Evolutionary conservation across 2,113 vertebrate genomes (phyloP), one percentile per base, ranked within the genome.

Genomic region (Cottus gobio): DNA sequence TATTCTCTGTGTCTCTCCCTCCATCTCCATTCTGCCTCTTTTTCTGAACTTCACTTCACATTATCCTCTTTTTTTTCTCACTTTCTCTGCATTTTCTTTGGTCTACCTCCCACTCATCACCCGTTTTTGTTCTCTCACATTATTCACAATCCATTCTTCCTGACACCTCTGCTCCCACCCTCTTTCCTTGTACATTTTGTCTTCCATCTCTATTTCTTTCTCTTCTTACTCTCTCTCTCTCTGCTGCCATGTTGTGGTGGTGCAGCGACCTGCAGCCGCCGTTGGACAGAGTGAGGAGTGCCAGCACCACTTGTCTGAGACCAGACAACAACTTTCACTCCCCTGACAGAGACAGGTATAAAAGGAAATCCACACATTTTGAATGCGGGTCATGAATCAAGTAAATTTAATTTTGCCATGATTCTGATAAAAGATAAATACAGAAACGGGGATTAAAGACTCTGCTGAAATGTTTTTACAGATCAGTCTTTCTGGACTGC

Each of bases 221-320:
- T 48, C 10, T 77, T 80, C 22, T 78, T 76, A 94, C 87, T 94
- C 89, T 91, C 93, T 68, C 93, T 93, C 94, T 94, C 93, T 95
- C 61, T 95, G 75, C 84, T 94, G 92, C 96, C 93, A 92, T 93
- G 92, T 91, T 93, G 84, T 96, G 96, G 95, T 94, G 94, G 94
- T 95, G 92, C 96, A 99, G 98, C 93, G 98, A 99, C 95, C 97
- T 99, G 87, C 97, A 98, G 97, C 97, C 97, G 82, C 96, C 96
- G 86, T 95, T 99, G 97, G 97, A 97, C 96, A 96, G 98, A 96
- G 96, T 97, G 95, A 96, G 97, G 95, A 99, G 98, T 95, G 97
- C 97, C 96, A 99, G 98, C 96, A 98, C 97, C 94, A 99, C 97
- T 90, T 99, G 98, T 96, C 96, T 99, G 96, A 98, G 97, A 95